Base-by-base conservation (phyloP, 2,797 vertebrate species). In the Monodelphis domestica region DNA sequence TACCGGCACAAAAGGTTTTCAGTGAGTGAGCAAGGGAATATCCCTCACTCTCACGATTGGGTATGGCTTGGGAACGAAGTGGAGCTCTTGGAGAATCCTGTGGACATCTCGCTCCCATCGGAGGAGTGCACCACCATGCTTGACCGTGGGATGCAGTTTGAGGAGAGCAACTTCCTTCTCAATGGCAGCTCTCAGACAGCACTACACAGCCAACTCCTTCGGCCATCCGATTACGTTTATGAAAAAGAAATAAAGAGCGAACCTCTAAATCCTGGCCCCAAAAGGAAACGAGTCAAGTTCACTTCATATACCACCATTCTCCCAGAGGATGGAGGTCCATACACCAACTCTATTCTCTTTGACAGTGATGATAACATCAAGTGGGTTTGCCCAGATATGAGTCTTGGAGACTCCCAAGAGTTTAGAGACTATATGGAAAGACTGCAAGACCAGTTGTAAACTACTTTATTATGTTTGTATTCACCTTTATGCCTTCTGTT, bases 371-470 rank as follows among this genome's bases (percentile, higher is more conserved):
- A 99, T 93, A 99, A 99, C 97, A 99, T 99, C 98, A 99, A 99
- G 98, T 99, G 99, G 99, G 99, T 99, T 93, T 99, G 99, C 98
- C 99, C 99, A 98, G 99, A 99, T 95, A 99, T 99, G 99, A 99
- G 99, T 98, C 99, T 99, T 98, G 99, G 99, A 30, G 99, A 99
- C 94, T 99, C 99, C 90, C 98, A 98, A 95, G 99, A 99, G 98
- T 99, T 99, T 98, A 99, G 99, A 98, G 99, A 99, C 98, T 99
- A 99, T 97, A 99, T 99, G 99, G 99, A 99, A 97, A 99, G 99
- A 98, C 99, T 99, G 98, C 99, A 99, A 98, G 99, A 99, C 99
- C 99, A 99, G 99, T 99, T 99, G 99, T 99, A 98, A 99, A 98
- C 98, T 97, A 95, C 97, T 98, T 98, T 98, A 97, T 98, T 98